phyloP scores from a whole-genome alignment of 1,140 invertebrate genomes.

The Drosophila sturtevanti region DNA sequence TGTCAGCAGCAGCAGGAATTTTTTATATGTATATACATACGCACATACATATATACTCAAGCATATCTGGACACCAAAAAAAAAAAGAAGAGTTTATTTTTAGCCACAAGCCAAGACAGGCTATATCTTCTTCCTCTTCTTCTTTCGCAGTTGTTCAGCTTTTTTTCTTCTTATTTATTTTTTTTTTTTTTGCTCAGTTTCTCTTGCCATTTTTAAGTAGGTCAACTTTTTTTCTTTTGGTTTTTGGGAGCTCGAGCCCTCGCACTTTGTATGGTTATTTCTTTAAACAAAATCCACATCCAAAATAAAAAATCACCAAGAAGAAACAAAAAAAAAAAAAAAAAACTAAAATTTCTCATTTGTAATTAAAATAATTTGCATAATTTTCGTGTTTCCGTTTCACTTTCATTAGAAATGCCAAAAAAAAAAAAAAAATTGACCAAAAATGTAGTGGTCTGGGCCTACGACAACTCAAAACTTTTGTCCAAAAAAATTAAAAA shows the following conservation, averaged over 20 bases:
- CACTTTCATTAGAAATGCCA: conserved; percentile 79
- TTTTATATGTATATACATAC: neutral
- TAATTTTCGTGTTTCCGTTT: conserved; percentile 72
- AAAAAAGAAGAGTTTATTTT: conserved; percentile 34
- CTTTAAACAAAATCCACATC: conserved; percentile 15
- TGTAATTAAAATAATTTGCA: conserved; percentile 82
- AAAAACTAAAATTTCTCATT: conserved; percentile 62
- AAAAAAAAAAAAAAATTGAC: neutral
- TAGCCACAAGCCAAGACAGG: conserved; percentile 48
- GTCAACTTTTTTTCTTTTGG: conserved; percentile 55
- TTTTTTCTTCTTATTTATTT: conserved; percentile 58
- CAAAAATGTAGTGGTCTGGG: conserved; percentile 32
- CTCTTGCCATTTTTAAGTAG: conserved; percentile 75
- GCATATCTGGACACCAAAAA: too few species aligned
- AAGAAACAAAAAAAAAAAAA: neutral
- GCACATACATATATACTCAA: too few species aligned
- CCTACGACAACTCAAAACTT: conserved; percentile 71
- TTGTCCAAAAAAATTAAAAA: conserved; percentile 4
- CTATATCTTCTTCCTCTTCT: conserved; percentile 44
- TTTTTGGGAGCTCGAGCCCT: conserved; percentile 48
- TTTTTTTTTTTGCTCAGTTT: conserved; percentile 50
- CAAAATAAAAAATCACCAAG: too few species aligned
- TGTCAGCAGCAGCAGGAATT: conserved; percentile 7
- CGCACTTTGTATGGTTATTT: conserved; percentile 65
- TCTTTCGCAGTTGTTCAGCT: conserved; percentile 38